These are phyloP conservation scores for Halcyon leucocephala DNA, from an alignment of 2,797 vertebrate genomes.

Conservation along the genomic window DNA sequence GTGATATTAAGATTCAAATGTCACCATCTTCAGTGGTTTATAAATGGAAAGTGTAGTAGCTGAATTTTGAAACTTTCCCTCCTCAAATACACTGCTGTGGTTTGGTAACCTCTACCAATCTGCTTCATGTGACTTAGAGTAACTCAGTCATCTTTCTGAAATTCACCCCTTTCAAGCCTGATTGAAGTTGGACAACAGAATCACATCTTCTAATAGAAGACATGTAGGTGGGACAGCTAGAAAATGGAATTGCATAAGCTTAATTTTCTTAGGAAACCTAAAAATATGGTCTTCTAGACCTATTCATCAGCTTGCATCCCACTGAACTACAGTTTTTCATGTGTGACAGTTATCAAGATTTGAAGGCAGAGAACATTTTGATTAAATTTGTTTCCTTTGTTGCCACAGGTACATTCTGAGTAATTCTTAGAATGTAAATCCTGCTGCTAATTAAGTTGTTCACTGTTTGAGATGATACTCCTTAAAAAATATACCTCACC, in stretches of 20 bases:
- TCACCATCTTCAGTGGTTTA: neutral
- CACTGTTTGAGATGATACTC: neutral
- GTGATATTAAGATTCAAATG: neutral
- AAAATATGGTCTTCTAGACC: neutral
- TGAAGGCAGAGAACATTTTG: neutral
- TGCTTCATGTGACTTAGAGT: neutral
- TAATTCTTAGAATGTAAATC: neutral
- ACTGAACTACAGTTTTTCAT: neutral
- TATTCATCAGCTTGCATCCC: neutral
- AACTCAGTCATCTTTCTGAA: neutral
- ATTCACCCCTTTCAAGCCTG: neutral
- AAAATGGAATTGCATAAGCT: neutral
- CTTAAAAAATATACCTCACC: neutral
- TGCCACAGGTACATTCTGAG: neutral
- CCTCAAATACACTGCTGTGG: neutral
- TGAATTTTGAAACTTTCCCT: neutral
- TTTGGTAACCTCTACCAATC: neutral
- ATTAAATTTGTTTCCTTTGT: constrained; percentile 4
- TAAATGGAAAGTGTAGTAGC: neutral
- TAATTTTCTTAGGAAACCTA: neutral
- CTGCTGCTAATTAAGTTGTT: constrained; percentile 6
- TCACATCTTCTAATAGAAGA: neutral
- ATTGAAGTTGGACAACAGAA: neutral
- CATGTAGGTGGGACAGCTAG: neutral
- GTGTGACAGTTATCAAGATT: neutral